Evolutionary conservation across 2,888 invertebrate genomes (phyloP), one percentile per base, ranked within the genome.

Genomic region (Lysandra coridon): DNA sequence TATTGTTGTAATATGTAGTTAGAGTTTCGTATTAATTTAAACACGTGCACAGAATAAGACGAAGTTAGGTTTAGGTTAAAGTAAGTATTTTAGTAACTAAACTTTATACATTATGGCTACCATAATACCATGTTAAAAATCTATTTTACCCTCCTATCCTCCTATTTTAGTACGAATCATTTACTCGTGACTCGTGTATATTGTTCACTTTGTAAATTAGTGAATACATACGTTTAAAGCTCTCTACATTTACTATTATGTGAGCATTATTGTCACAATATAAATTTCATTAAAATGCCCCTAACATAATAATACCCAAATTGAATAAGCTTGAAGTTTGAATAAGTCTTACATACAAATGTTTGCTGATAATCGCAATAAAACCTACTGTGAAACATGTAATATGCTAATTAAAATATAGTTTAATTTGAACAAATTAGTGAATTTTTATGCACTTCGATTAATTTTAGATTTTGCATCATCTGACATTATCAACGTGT

Each of bases 1-100:
- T 76, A 14, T 57, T 76, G 33, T 76, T 69, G 33, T 69, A 76
- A 57, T 49, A 74, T 33, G 53, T 57, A 76, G 49, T 53, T 53
- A 4, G 17, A 76, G 76, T 57, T 75, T 75, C 69, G 14, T 69
- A 69, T 69, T 69, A 69, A 69, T 69, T 69, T 69, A 1, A 64
- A 64, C 64, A 69, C 33, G 17, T 14, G 33, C 33, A 33, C 17
- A 33, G 33, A 33, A 37, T 69, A 12, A 69, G 14, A 12, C 33
- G 33, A 14, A 33, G 1, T 37, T 69, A 37, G 14, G 33, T 69
- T 12, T 17, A 17, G 5, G 4, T 69, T 69, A 69, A 33, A 69
- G 1, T 4, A 33, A 33, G 30, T 14, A 5, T 64, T 17, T 4
- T 17, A 17, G 17, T 17, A 17, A 4, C 17, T 57, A 1, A 53